phyloP scores from a whole-genome alignment of 2,888 invertebrate species.

The Hirtodrosophila duncani region DNA sequence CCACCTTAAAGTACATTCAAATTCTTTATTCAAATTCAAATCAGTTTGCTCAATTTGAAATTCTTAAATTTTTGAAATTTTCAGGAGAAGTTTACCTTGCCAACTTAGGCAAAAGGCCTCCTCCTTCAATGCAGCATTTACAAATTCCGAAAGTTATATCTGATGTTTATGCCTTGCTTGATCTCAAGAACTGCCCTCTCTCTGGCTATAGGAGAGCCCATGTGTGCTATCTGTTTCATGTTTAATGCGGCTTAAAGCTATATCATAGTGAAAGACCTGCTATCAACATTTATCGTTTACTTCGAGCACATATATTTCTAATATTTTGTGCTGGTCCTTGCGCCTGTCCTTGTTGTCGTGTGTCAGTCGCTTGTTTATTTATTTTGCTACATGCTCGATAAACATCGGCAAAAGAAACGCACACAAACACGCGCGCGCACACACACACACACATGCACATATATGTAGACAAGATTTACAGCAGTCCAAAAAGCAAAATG shows the following conservation, averaged over 20 bases:
- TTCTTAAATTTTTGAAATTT: background rate
- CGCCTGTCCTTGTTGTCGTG: constrained; percentile 23
- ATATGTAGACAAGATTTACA: constrained; percentile 60
- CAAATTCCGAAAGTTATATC: too few species aligned
- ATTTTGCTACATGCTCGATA: constrained; percentile 46
- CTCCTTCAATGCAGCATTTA: too few species aligned
- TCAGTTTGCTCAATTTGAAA: constrained; percentile 6
- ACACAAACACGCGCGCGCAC: too few species aligned
- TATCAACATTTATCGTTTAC: constrained; percentile 2
- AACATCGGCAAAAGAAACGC: constrained; percentile 32
- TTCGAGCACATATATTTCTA: constrained; percentile 32
- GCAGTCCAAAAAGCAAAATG: constrained; percentile 37
- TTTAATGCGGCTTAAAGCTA: too few species aligned
- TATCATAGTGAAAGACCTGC: too few species aligned
- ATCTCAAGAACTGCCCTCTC: too few species aligned
- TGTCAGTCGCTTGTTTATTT: constrained; percentile 35
- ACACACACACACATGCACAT: background rate
- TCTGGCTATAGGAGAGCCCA: too few species aligned
- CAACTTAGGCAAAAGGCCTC: too few species aligned
- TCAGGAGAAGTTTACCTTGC: too few species aligned
- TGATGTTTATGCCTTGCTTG: too few species aligned
- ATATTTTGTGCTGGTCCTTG: constrained; percentile 12
- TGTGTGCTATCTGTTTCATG: background rate
- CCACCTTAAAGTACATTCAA: too few species aligned
- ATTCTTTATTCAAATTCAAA: too few species aligned